phyloP scores from a whole-genome alignment of 2,797 vertebrate species.

The Sebastes baramenuke region DNA sequence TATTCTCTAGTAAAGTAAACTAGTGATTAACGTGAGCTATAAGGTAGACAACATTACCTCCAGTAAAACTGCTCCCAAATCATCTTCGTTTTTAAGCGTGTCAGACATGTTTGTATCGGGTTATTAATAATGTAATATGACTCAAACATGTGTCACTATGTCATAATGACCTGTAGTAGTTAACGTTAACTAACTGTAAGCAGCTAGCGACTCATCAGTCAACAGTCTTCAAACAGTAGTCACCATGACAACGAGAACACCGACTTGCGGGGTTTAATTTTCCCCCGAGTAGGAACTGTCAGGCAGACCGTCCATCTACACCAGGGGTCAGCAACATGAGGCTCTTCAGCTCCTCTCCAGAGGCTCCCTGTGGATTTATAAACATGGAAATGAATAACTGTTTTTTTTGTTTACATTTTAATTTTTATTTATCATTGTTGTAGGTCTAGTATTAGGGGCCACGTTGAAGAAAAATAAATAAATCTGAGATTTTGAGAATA shows the following conservation, averaged over 20 bases:
- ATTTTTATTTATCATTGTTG: too few relatives aligned
- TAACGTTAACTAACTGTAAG: neutral
- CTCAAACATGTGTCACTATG: neutral
- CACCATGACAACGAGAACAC: constrained; percentile 76
- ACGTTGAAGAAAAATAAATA: too few relatives aligned
- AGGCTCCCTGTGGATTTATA: too few relatives aligned
- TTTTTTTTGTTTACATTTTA: too few relatives aligned
- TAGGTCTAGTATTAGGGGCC: too few relatives aligned
- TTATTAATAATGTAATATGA: neutral
- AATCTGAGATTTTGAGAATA: too few relatives aligned
- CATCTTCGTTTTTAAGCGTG: constrained; percentile 33
- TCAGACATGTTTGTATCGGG: constrained; percentile 52
- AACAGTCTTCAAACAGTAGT: neutral
- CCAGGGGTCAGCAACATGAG: too few relatives aligned
- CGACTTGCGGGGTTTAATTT: fast-evolving
- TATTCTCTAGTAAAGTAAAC: neutral
- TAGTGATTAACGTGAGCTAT: neutral
- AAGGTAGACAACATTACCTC: constrained; percentile 60
- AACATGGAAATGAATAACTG: too few relatives aligned
- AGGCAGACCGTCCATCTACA: neutral
- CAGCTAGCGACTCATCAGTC: neutral
- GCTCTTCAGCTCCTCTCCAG: too few relatives aligned
- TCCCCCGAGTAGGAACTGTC: neutral
- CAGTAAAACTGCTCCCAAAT: constrained; percentile 63
- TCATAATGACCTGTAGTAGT: neutral